phyloP scores from a whole-genome alignment of 2,888 invertebrate genomes.

The Netelia virgata region DNA sequence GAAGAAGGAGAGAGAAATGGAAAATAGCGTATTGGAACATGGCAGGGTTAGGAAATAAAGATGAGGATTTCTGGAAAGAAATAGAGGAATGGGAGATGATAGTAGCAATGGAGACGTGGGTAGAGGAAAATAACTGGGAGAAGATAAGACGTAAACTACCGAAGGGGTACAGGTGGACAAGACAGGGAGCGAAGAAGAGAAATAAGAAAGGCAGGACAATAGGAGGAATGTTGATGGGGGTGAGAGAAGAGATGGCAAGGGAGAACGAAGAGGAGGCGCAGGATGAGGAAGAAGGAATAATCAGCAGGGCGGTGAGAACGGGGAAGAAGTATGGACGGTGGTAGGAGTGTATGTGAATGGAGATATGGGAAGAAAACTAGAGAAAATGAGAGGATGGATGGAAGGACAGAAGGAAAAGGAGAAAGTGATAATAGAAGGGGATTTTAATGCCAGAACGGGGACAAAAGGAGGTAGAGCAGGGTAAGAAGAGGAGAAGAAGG shows the following conservation, averaged over 20 bases:
- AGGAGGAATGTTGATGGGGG: too few relatives aligned
- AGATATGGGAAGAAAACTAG: constrained; percentile 27
- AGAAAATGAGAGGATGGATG: constrained; percentile 48
- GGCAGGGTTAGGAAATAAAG: neutral
- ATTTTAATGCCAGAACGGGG: constrained; percentile 29
- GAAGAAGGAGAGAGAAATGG: neutral
- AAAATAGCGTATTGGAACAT: neutral
- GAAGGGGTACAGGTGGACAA: neutral
- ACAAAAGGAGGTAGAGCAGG: neutral
- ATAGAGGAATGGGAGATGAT: constrained; percentile 4
- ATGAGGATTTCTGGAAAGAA: constrained; percentile 8
- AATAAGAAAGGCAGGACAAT: neutral
- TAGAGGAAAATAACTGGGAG: constrained; percentile 5
- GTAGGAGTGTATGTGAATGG: constrained; percentile 42
- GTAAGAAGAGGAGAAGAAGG: constrained; percentile 11
- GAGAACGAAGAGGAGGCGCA: neutral
- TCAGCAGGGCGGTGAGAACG: neutral
- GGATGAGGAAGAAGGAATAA: constrained; percentile 24
- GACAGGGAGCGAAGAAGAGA: neutral
- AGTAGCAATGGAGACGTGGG: constrained; percentile 3
- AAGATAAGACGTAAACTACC: neutral
- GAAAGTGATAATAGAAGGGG: constrained; percentile 23
- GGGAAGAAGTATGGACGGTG: constrained; percentile 36
- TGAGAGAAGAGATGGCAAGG: neutral
- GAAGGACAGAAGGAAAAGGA: constrained; percentile 11